These are phyloP conservation scores for Epinephelus lanceolatus DNA, from an alignment of 2,113 vertebrate species.

Conservation along the genomic window DNA sequence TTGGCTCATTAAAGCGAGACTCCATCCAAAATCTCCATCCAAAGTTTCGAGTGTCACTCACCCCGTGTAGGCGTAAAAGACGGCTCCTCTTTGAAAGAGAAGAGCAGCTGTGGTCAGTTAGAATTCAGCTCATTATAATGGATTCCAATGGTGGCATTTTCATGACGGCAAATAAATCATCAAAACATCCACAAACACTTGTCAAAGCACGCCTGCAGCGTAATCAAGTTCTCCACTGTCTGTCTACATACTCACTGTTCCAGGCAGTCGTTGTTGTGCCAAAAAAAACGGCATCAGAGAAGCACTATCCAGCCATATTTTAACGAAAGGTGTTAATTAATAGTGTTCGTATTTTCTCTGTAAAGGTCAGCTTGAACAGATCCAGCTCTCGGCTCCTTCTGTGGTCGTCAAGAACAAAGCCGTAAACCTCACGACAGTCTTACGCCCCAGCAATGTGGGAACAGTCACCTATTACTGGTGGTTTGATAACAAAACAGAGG, in stretches of 20 bases:
- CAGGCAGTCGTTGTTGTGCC: not conserved
- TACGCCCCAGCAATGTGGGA: conserved; percentile 91
- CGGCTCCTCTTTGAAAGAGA: conserved; percentile 17
- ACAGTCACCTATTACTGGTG: conserved; percentile 95
- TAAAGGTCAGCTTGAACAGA: conserved; percentile 91
- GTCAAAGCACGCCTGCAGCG: conserved; percentile 21
- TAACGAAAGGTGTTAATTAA: conserved; percentile 6
- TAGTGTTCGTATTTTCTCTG: conserved; percentile 15
- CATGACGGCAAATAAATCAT: conserved; percentile 20
- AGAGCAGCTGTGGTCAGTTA: conserved; percentile 21
- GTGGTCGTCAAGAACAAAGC: conserved; percentile 93
- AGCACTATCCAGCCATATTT: not conserved
- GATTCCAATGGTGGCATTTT: conserved; percentile 41
- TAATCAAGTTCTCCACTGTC: conserved; percentile 13
- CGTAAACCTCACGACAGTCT: conserved; percentile 89
- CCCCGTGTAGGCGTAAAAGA: not conserved
- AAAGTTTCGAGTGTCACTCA: conserved; percentile 30
- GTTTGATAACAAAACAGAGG: conserved; percentile 95
- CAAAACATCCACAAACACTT: conserved; percentile 34
- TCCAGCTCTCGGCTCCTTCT: conserved; percentile 90
- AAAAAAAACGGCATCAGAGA: not conserved
- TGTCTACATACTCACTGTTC: not conserved
- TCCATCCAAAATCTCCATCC: conserved; percentile 9
- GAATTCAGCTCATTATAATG: conserved; percentile 56
- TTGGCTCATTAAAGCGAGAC: conserved; percentile 44